Evolutionary conservation across 2,113 vertebrate species (phyloP), one percentile per base, ranked within the genome.

Genomic region (Vimba vimba): DNA sequence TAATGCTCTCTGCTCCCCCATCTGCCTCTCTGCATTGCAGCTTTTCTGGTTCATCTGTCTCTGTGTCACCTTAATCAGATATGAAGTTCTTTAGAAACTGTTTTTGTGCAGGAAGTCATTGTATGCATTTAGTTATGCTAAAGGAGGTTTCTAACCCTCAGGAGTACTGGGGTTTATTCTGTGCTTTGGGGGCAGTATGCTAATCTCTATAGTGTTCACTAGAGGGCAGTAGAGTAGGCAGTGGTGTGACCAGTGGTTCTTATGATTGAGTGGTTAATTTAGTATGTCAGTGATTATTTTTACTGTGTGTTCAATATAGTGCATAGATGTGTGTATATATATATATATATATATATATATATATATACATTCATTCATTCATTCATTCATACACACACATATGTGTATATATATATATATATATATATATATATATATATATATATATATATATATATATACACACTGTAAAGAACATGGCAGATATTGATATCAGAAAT

Each of bases 181-280:
- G 23, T 68, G 8, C 21, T 64, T 45, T 25, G n/a, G 69, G 55
- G 25, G 75, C 52, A 39, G 68, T 50, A 21, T 13, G 39, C 8
- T 25, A 19, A 50, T 43, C 23, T 71, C 23, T 47, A 39, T 45
- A 39, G 55, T 81, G 64, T 36, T 80, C 88, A 89, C 88, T 84
- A 85, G 87, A 81, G 68, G 87, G 89, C 87, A 90, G 87, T 84
- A 88, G 69, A 78, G 71, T 64, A 57, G 73, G 23, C 33, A 62
- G 43, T 36, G 21, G 62, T 73, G 43, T 15, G 43, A 55, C n/a
- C 21, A 8, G 60, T 73, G 68, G 52, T 39, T 73, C 50, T 71
- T 57, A n/a, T 73, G 50, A 66, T 19, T 50, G 25, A n/a, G 60
- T 27, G 57, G 74, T n/a, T 85, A 21, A 79, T 78, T 2, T 85